These are phyloP conservation scores for Toxotes chatareus DNA, from an alignment of 2,113 vertebrate species.

Conservation along the genomic window DNA sequence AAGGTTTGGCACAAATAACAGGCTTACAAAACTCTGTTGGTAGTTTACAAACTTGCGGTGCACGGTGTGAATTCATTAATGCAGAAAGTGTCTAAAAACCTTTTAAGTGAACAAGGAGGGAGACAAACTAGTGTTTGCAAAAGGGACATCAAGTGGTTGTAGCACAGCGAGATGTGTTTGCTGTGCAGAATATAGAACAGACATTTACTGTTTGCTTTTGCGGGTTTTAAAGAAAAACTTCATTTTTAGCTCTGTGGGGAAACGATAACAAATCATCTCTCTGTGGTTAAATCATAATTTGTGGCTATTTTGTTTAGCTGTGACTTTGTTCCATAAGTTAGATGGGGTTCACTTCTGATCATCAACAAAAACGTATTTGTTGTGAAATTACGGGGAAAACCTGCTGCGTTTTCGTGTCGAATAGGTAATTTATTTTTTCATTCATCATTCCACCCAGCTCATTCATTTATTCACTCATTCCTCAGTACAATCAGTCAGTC, in stretches of 20 bases:
- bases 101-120: background rate
- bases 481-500: constrained; percentile 53
- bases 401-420: background rate
- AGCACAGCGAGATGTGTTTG: background rate
- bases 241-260: background rate
- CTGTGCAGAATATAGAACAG: constrained; percentile 8
- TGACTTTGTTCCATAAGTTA: constrained; percentile 10
- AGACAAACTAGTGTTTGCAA: constrained; percentile 8
- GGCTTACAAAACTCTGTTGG: background rate
- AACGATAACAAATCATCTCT: background rate
- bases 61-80: background rate
- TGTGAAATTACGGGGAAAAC: constrained; percentile 28
- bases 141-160: background rate
- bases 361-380: constrained; percentile 7
- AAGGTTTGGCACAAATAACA: background rate
- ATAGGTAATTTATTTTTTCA: background rate
- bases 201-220: constrained; percentile 2
- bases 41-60: background rate
- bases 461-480: constrained; percentile 54
- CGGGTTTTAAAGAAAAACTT: constrained; percentile 12
- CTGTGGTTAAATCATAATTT: background rate
- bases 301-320: constrained; percentile 14
- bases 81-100: background rate
- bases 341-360: background rate
- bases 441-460: constrained; percentile 24